Evolutionary conservation across 2,888 invertebrate species (phyloP), one percentile per base, ranked within the genome.

Genomic region (Hirtodrosophila histrioides): DNA sequence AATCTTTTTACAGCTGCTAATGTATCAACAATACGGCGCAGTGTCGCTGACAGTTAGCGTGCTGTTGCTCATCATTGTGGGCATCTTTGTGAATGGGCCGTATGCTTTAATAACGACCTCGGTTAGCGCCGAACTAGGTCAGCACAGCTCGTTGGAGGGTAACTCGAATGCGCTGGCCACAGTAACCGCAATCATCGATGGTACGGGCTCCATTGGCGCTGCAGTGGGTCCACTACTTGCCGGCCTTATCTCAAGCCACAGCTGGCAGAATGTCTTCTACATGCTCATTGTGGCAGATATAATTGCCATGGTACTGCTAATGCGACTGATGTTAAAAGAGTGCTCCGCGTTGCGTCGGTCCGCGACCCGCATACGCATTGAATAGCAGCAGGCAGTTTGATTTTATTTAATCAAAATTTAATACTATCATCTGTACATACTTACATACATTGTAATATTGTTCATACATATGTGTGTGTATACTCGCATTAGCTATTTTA

Each of bases 141-240:
- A 97, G 0, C 98, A 98, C 92, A 94, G 95, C 73, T 95, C 95
- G 66, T 92, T 98, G 55, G 94, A 95, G 51, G 97, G 97, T 2
- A 97, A 96, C 92, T 92, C 97, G 0, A 96, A 95, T 89, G 99
- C 98, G 4, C 91, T 99, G 63, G 98, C 99, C 6, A 99, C 99
- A 0, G 98, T 99, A n/a, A 97, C 98, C 0, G 97, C 98, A 23
- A 98, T 99, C 81, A 98, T 99, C 44, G 99, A 99, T 92, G 99
- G 99, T 44, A 98, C 98, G 0, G 98, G 99, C 6, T 91, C 91
- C 3, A 90, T 92, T 65, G 91, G 98, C 56, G 98, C 98, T 44
- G 98, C 98, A 0, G 93, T 98, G 17, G 98, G 99, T 0, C 99
- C 99, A 0, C 92, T 98, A 79, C 89, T 99, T 57, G 98, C 96